phyloP scores from a whole-genome alignment of 2,888 invertebrate genomes.

The Ligdia adustata region DNA sequence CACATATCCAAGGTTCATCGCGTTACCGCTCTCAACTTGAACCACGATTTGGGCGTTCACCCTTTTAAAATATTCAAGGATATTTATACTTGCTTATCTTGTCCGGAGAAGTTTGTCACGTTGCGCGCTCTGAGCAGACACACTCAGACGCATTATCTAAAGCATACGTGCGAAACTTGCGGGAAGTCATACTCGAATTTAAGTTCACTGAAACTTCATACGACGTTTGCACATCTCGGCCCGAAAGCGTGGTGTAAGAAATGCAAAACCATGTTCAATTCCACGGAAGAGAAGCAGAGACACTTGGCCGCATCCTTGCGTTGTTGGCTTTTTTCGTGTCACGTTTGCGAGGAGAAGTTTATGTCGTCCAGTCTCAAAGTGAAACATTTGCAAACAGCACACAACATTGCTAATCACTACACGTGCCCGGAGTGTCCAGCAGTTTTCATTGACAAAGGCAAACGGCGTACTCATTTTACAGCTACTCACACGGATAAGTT shows the following conservation, averaged over 20 bases:
- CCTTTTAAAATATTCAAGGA: constrained; percentile 33
- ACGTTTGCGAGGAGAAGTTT: constrained; percentile 25
- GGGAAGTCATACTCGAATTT: constrained; percentile 31
- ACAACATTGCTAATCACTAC: constrained; percentile 37
- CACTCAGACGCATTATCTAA: constrained; percentile 29
- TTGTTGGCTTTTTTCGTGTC: constrained; percentile 25
- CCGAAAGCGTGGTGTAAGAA: constrained; percentile 27
- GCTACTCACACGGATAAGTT: constrained; percentile 36
- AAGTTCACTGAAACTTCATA: constrained; percentile 25
- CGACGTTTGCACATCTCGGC: constrained; percentile 20
- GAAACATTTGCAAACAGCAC: constrained; percentile 29
- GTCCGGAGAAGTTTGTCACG: constrained; percentile 29
- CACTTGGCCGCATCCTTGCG: constrained; percentile 15
- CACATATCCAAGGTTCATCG: constrained; percentile 40
- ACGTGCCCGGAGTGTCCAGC: constrained; percentile 45
- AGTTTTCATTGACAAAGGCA: constrained; percentile 36
- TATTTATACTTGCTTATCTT: constrained; percentile 24
- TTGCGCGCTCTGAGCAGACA: constrained; percentile 32
- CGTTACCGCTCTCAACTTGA: constrained; percentile 36
- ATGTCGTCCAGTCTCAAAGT: constrained; percentile 10
- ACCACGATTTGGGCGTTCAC: constrained; percentile 41
- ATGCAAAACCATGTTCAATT: constrained; percentile 22
- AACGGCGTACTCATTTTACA: constrained; percentile 40
- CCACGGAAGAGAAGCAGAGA: constrained; percentile 14
- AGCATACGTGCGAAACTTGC: constrained; percentile 34